phyloP scores from a whole-genome alignment of 2,113 vertebrate genomes.

The Cyprinodon tularosa region DNA sequence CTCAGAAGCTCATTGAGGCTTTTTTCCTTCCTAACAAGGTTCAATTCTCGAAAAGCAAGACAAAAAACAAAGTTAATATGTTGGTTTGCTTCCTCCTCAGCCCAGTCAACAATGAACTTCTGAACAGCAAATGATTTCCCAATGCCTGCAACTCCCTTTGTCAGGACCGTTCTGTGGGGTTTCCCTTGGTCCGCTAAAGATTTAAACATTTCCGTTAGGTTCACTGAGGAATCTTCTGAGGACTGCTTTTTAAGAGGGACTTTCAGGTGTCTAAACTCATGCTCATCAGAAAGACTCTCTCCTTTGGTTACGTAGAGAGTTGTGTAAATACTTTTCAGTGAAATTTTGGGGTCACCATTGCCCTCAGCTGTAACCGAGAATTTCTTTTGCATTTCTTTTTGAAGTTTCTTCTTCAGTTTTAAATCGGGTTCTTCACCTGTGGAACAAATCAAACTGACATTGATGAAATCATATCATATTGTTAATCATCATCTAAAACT shows the following conservation, averaged over 20 bases:
- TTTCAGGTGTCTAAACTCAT: background rate
- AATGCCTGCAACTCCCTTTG: constrained; percentile 49
- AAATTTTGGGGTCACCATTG: constrained; percentile 1
- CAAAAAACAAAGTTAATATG: constrained; percentile 52
- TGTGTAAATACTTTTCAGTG: constrained; percentile 32
- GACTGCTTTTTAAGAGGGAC: fast-evolving
- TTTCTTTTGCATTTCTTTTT: constrained; percentile 2
- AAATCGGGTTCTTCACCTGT: background rate
- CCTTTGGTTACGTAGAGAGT: constrained; percentile 6
- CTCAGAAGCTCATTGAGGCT: constrained; percentile 44
- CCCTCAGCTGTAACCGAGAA: constrained; percentile 28
- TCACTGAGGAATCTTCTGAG: fast-evolving
- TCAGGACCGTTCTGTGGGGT: constrained; percentile 30
- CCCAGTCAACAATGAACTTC: constrained; percentile 60
- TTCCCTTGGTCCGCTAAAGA: background rate
- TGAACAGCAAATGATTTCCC: constrained; percentile 59
- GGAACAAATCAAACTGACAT: background rate
- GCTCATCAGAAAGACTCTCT: constrained; percentile 18
- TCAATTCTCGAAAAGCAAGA: constrained; percentile 57
- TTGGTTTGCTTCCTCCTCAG: constrained; percentile 1
- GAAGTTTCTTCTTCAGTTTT: background rate
- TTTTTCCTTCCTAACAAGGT: constrained; percentile 18
- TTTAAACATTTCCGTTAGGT: constrained; percentile 28
- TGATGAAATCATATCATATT: background rate
- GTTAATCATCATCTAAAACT: no score